These are phyloP conservation scores for Heliangelus exortis DNA, from an alignment of 2,797 vertebrate species.

Conservation along the genomic window DNA sequence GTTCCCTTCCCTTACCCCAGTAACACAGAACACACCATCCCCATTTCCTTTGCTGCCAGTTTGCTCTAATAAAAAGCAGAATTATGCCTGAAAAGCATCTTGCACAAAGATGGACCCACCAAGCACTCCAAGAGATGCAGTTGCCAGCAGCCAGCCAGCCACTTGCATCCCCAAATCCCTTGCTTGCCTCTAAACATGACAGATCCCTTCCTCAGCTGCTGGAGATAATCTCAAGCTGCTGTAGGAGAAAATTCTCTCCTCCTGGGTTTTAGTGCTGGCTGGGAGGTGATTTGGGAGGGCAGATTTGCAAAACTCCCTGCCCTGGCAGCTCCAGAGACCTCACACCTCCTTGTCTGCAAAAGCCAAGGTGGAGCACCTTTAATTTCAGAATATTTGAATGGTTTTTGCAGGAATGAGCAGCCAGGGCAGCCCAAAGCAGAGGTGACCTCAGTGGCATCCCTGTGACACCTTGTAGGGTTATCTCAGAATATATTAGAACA, in stretches of 20 bases:
- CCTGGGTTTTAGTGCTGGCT: neutral
- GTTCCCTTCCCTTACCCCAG: conserved; percentile 30
- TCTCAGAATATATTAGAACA: neutral
- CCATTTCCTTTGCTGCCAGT: conserved; percentile 26
- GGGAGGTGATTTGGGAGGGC: neutral
- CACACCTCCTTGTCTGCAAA: neutral
- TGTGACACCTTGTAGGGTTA: neutral
- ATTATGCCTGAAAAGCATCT: conserved; percentile 39
- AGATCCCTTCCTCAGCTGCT: conserved; percentile 9
- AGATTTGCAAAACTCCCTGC: neutral
- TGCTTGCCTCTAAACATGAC: conserved; percentile 10
- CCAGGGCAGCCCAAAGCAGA: neutral
- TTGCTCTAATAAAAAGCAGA: conserved; percentile 67
- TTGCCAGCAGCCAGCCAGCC: neutral
- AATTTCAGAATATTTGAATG: neutral
- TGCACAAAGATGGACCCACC: neutral
- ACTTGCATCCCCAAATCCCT: neutral
- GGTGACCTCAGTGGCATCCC: neutral
- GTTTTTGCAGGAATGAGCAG: neutral
- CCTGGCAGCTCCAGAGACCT: neutral
- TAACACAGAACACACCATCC: conserved; percentile 42
- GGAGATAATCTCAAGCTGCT: neutral
- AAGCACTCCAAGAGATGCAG: neutral
- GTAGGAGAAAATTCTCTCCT: neutral
- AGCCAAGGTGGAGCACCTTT: neutral